Percentiles rank a stretch among this genome's conserved stretches.
Conservation (phyloP, 2,797 vertebrate species). For the Rhabdophis nuchalis region DNA sequence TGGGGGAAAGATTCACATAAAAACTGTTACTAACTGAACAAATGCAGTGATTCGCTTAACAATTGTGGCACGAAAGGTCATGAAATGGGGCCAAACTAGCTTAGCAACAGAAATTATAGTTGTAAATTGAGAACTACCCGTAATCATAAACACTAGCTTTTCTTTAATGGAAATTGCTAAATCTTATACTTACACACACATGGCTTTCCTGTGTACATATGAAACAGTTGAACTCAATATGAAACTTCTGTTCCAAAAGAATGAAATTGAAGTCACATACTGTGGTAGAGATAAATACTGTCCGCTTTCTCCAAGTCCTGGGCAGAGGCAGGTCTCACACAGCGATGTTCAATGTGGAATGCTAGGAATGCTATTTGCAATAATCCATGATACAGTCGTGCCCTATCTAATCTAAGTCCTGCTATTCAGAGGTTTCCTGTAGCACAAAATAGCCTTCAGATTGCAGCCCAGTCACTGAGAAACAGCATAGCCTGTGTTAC, state of each 20-base stretch:
- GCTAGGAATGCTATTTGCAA: conserved; percentile 6
- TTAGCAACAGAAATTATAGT: background rate
- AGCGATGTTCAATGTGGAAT: background rate
- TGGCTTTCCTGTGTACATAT: background rate
- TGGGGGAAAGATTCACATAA: background rate
- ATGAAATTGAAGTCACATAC: background rate
- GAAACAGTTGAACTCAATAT: background rate
- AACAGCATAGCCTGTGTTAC: conserved; percentile 44
- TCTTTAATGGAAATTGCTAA: background rate
- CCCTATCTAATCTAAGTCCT: conserved; percentile 27
- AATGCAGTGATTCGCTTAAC: background rate
- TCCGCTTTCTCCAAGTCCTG: background rate
- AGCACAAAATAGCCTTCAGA: conserved; percentile 35
- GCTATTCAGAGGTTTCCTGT: conserved; percentile 25
- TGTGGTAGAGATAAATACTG: background rate
- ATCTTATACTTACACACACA: background rate
- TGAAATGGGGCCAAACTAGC: background rate
- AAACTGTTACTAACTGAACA: background rate
- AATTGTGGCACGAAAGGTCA: background rate
- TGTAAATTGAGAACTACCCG: background rate
- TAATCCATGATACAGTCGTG: background rate
- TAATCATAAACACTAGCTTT: background rate
- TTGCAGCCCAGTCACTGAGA: conserved; percentile 18
- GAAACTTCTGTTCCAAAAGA: background rate
- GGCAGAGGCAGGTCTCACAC: background rate